These are phyloP conservation scores for Laspeyria flexula DNA, from an alignment of 2,888 invertebrate genomes.

Conservation along the genomic window DNA sequence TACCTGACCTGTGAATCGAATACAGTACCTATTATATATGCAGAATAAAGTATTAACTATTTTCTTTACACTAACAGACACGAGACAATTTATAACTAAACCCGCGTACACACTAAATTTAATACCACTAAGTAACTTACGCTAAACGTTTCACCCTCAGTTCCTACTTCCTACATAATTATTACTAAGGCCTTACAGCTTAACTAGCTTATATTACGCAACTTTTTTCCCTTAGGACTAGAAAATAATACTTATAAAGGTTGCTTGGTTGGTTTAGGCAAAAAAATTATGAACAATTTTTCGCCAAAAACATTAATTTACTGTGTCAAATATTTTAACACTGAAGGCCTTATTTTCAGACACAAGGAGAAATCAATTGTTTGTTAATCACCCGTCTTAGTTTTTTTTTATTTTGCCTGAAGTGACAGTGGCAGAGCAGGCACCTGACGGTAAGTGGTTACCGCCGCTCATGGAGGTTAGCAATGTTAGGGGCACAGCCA, in stretches of 20 bases:
- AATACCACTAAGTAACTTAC: no score
- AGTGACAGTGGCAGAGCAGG: no score
- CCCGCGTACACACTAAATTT: constrained; percentile 11
- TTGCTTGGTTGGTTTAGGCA: not conserved
- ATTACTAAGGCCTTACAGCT: constrained; percentile 32
- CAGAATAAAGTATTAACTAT: not conserved
- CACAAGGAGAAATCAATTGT: no score
- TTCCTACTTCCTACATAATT: constrained; percentile 32
- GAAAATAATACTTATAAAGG: constrained; percentile 4
- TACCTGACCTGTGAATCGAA: no score
- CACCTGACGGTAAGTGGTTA: no score
- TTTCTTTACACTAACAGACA: not conserved
- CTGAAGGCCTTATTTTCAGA: no score
- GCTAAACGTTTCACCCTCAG: constrained; percentile 29
- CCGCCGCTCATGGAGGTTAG: no score
- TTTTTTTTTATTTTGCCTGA: no score
- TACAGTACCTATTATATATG: not conserved
- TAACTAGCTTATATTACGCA: constrained; percentile 38
- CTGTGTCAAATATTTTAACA: no score
- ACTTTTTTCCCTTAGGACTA: constrained; percentile 41
- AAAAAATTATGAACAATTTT: not conserved
- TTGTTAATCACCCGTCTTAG: no score
- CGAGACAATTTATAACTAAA: constrained; percentile 8
- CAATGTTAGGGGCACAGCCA: no score
- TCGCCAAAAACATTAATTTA: no score